Conservation (phyloP, 2,888 invertebrate species). For the Euspilapteryx auroguttella region DNA sequence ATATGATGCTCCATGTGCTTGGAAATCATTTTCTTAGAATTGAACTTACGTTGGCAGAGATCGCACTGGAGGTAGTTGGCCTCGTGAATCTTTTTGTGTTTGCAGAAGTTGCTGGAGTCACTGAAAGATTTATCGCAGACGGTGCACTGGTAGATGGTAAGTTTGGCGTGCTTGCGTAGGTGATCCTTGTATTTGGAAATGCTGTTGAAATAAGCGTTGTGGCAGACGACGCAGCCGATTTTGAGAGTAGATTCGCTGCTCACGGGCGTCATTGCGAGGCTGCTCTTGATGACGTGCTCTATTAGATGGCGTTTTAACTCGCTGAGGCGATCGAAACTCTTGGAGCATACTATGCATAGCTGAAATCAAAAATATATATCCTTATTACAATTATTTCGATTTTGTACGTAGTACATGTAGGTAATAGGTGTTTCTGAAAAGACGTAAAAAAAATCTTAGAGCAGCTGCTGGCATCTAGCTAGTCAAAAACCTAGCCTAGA, state of each 20-base stretch:
- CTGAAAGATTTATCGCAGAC: slow-evolving; percentile 51
- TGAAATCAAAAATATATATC: too few relatives aligned
- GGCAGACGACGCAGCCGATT: slow-evolving; percentile 39
- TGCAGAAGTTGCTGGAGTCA: slow-evolving; percentile 53
- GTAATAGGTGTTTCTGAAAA: too few relatives aligned
- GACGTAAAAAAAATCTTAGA: too few relatives aligned
- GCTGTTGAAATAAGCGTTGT: slow-evolving; percentile 24
- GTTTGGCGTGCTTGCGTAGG: slow-evolving; percentile 43
- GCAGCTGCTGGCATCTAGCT: too few relatives aligned
- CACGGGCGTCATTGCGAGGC: slow-evolving; percentile 34
- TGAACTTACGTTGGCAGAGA: slow-evolving; percentile 44
- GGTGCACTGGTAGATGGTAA: slow-evolving; percentile 46
- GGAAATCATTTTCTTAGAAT: slow-evolving; percentile 45
- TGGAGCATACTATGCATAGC: slow-evolving; percentile 39
- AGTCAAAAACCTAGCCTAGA: too few relatives aligned
- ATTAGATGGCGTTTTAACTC: slow-evolving; percentile 51
- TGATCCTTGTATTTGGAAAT: slow-evolving; percentile 48
- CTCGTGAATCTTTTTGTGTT: slow-evolving; percentile 53
- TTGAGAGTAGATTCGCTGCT: slow-evolving; percentile 25
- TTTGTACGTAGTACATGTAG: too few relatives aligned
- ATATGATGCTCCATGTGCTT: slow-evolving; percentile 47
- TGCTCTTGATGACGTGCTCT: slow-evolving; percentile 42
- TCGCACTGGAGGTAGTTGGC: slow-evolving; percentile 38
- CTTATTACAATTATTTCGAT: too few relatives aligned
- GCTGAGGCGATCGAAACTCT: slow-evolving; percentile 38